Evolutionary conservation across 1,140 invertebrate species (phyloP), one percentile per base, ranked within the genome.

Genomic region (Ganaspis sp.): DNA sequence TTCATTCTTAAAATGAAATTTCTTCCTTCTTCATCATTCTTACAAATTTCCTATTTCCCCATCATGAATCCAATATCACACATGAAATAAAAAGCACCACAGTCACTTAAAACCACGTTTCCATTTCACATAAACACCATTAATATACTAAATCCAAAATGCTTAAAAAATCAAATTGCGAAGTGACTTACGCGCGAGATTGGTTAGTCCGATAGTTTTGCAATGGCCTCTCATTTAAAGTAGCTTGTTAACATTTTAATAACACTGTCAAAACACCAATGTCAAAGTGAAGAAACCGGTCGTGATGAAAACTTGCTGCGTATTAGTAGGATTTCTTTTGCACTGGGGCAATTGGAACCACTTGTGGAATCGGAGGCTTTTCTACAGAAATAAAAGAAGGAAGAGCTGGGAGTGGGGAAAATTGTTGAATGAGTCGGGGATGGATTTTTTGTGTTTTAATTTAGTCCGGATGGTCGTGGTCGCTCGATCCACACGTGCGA

Each of bases 401-500:
- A 19, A 58, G 5, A 26, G 9, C 2, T 21, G 19, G 21, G 11
- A 6, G 8, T 49, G 45, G 17, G 19, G 23, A 9, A 6, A 64
- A n/a, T 29, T n/a, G 21, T 26, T 64, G 9, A 19, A 54, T 21
- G 19, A 26, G 23, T 26, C 29, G 15, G n/a, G 45, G n/a, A 49
- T 49, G 19, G n/a, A 19, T 58, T 8, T 58, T 9, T 58, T 23
- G 0, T 29, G 1, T 4, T 38, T 26, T 64, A 53, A 72, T 23
- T 69, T 70, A n/a, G 8, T 34, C 23, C 45, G 69, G 37, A 19
- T 42, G n/a, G 53, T 64, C 70, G 42, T 29, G 74, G 15, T 37
- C 45, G 34, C 42, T 70, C 70, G 71, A 73, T 72, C 70, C 64
- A 81, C 79, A 77, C 81, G 79, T 79, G 79, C 79, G 75, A 77